phyloP scores from a whole-genome alignment of 2,113 vertebrate species.

The Osmerus eperlanus region DNA sequence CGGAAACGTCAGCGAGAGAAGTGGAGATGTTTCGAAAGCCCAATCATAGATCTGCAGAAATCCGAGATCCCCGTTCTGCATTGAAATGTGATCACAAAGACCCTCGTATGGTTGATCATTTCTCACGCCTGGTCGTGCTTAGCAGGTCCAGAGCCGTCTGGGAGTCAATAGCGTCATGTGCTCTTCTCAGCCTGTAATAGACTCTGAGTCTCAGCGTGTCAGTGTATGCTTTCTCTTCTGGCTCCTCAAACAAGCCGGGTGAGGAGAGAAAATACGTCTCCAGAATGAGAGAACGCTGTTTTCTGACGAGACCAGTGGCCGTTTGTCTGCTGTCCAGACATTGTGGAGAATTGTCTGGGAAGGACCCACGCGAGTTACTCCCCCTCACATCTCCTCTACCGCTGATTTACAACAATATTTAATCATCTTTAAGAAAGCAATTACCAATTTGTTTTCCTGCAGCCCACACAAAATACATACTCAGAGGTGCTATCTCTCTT shows the following conservation, averaged over 20 bases:
- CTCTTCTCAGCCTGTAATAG: neutral
- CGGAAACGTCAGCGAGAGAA: no score
- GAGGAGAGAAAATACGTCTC: constrained; percentile 41
- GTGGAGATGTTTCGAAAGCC: no score
- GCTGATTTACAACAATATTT: constrained; percentile 44
- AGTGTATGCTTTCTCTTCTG: constrained; percentile 25
- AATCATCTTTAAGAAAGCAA: constrained; percentile 50
- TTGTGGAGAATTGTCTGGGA: constrained; percentile 37
- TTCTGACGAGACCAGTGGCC: constrained; percentile 32
- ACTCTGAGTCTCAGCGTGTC: constrained; percentile 11
- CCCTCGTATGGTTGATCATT: neutral
- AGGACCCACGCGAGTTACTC: constrained; percentile 31
- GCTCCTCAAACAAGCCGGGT: constrained; percentile 6
- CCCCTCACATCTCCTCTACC: constrained; percentile 25
- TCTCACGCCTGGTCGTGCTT: neutral
- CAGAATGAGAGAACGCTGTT: constrained; percentile 33
- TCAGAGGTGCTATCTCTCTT: constrained; percentile 6
- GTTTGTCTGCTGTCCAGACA: constrained; percentile 33
- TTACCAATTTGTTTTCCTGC: constrained; percentile 32
- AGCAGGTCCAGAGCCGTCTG: neutral
- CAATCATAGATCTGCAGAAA: no score
- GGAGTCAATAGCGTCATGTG: neutral
- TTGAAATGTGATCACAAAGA: neutral
- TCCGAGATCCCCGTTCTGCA: neutral
- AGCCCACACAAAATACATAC: constrained; percentile 20